phyloP scores from a whole-genome alignment of 1,140 invertebrate species.

The Drosophila grimshawi region DNA sequence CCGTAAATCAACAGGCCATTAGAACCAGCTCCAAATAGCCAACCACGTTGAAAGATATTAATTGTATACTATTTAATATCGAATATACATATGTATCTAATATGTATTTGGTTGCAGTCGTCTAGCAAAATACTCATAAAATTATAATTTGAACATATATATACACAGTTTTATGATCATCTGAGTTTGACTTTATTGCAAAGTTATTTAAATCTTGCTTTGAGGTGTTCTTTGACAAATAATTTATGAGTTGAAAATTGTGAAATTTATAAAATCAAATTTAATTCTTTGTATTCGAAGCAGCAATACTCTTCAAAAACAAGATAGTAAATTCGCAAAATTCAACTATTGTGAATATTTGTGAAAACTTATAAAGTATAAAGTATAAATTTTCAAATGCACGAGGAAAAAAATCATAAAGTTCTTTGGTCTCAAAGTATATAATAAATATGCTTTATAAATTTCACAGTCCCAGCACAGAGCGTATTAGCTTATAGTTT shows the following conservation, averaged over 20 bases:
- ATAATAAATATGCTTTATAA: neutral
- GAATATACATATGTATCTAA: conserved; percentile 11
- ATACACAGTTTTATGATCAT: neutral
- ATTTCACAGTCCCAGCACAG: too few species aligned
- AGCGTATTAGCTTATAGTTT: too few species aligned
- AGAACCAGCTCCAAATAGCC: conserved; percentile 40
- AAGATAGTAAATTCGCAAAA: too few species aligned
- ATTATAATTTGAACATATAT: neutral
- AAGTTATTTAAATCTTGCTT: neutral
- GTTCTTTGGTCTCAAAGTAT: neutral
- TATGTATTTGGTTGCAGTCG: conserved; percentile 11
- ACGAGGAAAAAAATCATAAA: too few species aligned
- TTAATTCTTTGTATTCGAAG: too few species aligned
- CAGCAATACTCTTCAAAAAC: too few species aligned
- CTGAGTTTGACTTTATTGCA: conserved; percentile 5
- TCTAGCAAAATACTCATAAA: conserved; percentile 15
- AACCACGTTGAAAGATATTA: conserved; percentile 38
- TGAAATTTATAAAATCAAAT: neutral
- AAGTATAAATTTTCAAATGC: too few species aligned
- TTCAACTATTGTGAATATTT: too few species aligned
- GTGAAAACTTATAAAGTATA: too few species aligned
- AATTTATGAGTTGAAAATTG: neutral
- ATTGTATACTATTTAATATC: conserved; percentile 39
- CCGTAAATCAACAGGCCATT: conserved; percentile 74
- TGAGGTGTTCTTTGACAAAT: neutral